A percentile compares a stretch with the other conserved stretches of the same genome.
phyloP scores from a whole-genome alignment of 92 coral and sea anemone genomes.

The Galaxea fascicularis region DNA sequence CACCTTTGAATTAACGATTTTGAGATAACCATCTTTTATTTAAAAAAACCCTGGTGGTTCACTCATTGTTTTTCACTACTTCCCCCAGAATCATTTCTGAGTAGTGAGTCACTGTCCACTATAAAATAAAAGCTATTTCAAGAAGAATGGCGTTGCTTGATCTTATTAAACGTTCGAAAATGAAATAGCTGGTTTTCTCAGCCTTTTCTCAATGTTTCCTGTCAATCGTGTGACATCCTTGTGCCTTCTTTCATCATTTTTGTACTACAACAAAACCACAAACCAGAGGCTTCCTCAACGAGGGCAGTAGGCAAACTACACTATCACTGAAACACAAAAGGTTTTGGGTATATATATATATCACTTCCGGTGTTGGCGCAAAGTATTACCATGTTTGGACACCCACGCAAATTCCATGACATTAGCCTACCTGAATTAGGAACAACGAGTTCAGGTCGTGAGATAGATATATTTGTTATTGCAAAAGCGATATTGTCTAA shows the following conservation, averaged over 20 bases:
- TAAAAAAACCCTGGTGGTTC: too few relatives aligned
- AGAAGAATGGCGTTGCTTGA: too few relatives aligned
- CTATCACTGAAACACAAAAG: constrained; percentile 16
- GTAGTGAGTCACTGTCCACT: too few relatives aligned
- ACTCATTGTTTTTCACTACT: too few relatives aligned
- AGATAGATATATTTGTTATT: not conserved
- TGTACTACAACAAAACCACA: constrained; percentile 12
- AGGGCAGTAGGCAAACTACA: constrained; percentile 12
- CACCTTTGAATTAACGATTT: too few relatives aligned
- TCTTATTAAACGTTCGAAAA: too few relatives aligned
- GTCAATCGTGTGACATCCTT: not conserved
- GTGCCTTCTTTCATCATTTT: not conserved
- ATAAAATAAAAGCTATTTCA: too few relatives aligned
- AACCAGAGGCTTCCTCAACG: constrained; percentile 15
- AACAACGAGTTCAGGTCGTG: not conserved
- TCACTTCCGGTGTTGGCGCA: constrained; percentile 36
- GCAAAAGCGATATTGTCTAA: not conserved
- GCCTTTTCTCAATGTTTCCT: too few relatives aligned
- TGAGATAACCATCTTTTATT: too few relatives aligned
- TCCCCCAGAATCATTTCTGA: too few relatives aligned
- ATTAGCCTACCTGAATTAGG: not conserved
- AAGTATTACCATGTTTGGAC: constrained; percentile 39
- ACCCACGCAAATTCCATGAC: constrained; percentile 33
- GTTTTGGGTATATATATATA: not conserved
- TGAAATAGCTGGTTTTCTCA: too few relatives aligned